Evolutionary conservation across 2,888 invertebrate species (phyloP).

Genomic region (Phasia obesa): DNA sequence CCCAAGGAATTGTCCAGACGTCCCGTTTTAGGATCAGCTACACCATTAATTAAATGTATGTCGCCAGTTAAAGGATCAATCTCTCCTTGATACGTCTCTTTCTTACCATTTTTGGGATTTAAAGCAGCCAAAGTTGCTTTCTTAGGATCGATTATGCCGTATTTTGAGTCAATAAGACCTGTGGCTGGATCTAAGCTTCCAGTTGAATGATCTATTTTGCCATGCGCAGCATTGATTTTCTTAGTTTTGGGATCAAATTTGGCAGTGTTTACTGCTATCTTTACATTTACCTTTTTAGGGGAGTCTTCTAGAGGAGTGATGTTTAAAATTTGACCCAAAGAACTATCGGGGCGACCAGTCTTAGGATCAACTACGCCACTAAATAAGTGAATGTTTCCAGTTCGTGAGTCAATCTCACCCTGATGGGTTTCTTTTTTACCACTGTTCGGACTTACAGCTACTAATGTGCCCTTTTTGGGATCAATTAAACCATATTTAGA

Average conservation of each 20-base stretch:
- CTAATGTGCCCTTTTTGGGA: slow-evolving; percentile 86
- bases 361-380: slow-evolving; percentile 86
- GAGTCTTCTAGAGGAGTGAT: slow-evolving; percentile 86
- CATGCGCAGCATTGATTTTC: slow-evolving; percentile 86
- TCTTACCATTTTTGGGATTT: slow-evolving; percentile 86
- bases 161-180: slow-evolving; percentile 88
- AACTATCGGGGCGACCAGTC: slow-evolving; percentile 86
- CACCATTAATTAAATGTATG: slow-evolving; percentile 86
- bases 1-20: slow-evolving; percentile 86
- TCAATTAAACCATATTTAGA: slow-evolving; percentile 88
- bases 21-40: slow-evolving; percentile 87
- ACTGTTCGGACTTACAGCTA: slow-evolving; percentile 85
- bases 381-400: slow-evolving; percentile 87
- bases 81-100: slow-evolving; percentile 85
- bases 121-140: slow-evolving; percentile 86
- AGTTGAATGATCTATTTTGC: slow-evolving; percentile 85
- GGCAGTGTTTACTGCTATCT: slow-evolving; percentile 88
- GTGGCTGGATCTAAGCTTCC: slow-evolving; percentile 87
- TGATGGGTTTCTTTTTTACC: slow-evolving; percentile 86
- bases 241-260: slow-evolving; percentile 87
- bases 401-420: slow-evolving; percentile 86
- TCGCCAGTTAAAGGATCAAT: slow-evolving; percentile 87
- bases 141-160: slow-evolving; percentile 87
- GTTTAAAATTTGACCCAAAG: slow-evolving; percentile 87
- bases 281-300: slow-evolving; percentile 85